Percentiles rank a stretch among this genome's conserved stretches.
phyloP scores from a whole-genome alignment of 2,113 vertebrate species.

The Azemiops feae region DNA sequence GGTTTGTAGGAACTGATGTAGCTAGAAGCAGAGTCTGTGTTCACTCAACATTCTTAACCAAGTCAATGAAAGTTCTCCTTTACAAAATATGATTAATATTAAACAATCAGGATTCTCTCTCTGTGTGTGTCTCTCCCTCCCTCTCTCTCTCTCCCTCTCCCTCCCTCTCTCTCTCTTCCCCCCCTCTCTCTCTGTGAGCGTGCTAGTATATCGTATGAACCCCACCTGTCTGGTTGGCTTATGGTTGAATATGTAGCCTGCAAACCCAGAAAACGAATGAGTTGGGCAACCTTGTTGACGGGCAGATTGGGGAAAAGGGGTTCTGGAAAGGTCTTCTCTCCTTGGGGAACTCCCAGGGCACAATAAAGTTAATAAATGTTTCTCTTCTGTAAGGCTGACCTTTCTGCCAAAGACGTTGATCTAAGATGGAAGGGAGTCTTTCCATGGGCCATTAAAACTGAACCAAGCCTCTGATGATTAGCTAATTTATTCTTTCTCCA shows the following conservation, averaged over 20 bases:
- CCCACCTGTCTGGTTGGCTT: not conserved
- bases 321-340: not conserved
- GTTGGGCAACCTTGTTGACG: not conserved
- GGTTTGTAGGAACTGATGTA: not conserved
- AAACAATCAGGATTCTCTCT: not conserved
- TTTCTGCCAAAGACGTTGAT: slow-evolving; percentile 32
- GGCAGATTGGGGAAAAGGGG: not conserved
- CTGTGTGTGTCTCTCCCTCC: too few relatives aligned
- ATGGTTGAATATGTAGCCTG: not conserved
- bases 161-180: too few relatives aligned
- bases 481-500: slow-evolving; percentile 59
- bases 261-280: not conserved
- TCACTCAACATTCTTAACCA: not conserved
- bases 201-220: not conserved
- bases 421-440: slow-evolving; percentile 49
- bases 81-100: not conserved
- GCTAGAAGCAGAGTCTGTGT: not conserved
- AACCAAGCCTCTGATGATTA: slow-evolving; percentile 46
- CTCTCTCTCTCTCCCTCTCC: too few relatives aligned
- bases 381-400: slow-evolving; percentile 6
- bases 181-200: too few relatives aligned
- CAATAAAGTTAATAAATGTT: slow-evolving; percentile 1
- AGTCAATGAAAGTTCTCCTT: not conserved
- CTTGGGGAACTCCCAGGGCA: not conserved
- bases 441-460: slow-evolving; percentile 59